Percentiles rank a stretch among this genome's conserved stretches.
Evolutionary conservation across 2,797 vertebrate genomes (phyloP).

Genomic region (Dallia pectoralis): DNA sequence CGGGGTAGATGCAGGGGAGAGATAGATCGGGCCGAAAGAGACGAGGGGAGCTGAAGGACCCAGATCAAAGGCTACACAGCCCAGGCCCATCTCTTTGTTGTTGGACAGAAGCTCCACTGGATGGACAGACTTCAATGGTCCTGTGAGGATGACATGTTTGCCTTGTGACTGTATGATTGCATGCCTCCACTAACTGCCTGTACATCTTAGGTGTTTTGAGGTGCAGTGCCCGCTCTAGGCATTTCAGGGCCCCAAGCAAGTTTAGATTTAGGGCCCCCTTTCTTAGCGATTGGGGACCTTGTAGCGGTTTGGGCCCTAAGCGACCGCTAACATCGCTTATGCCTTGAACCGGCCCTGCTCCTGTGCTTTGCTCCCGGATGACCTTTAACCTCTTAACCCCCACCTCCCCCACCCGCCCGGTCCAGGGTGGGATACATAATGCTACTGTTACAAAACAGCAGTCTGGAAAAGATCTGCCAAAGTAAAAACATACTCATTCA

Average conservation of each 20-base stretch:
- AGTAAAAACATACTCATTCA: constrained; percentile 53
- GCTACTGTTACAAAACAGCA: constrained; percentile 51
- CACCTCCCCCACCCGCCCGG: constrained; percentile 46
- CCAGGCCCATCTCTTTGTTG: not conserved
- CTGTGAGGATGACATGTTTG: no score
- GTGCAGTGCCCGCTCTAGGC: no score
- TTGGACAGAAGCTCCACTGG: not conserved
- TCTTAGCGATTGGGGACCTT: no score
- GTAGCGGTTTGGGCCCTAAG: no score
- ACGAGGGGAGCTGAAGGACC: constrained; percentile 10
- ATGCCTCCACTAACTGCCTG: not conserved
- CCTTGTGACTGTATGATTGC: no score
- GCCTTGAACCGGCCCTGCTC: no score
- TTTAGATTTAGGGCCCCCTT: no score
- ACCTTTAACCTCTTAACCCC: constrained; percentile 27
- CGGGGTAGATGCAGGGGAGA: constrained; percentile 8
- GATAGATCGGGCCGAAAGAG: constrained; percentile 29
- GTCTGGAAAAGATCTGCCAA: constrained; percentile 56
- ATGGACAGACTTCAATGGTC: not conserved
- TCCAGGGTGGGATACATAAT: constrained; percentile 62
- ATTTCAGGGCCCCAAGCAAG: no score
- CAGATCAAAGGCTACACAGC: constrained; percentile 2
- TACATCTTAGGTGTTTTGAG: not conserved
- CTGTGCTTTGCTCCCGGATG: no score
- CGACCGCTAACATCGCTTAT: no score